Percentiles rank a stretch among this genome's conserved stretches.
Evolutionary conservation across 2,888 invertebrate genomes (phyloP).

Genomic region (Hirtodrosophila histrioides): DNA sequence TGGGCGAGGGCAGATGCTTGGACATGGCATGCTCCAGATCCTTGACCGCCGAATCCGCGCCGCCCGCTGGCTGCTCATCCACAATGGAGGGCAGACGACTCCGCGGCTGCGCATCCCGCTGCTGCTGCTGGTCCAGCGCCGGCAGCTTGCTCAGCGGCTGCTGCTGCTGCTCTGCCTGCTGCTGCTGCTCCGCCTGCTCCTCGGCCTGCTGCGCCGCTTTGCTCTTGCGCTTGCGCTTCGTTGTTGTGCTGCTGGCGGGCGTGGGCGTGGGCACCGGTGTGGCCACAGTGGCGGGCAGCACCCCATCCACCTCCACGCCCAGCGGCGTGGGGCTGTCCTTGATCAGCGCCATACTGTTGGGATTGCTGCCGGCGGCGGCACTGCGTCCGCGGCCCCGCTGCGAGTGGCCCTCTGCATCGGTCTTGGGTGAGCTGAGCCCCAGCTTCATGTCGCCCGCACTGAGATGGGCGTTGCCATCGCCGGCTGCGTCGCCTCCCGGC

Average conservation of each 20-base stretch:
- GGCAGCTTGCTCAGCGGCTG: slow-evolving; percentile 75
- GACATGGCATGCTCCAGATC: slow-evolving; percentile 98
- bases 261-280: slow-evolving; percentile 61
- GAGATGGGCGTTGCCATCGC: slow-evolving; percentile 84
- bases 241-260: slow-evolving; percentile 40
- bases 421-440: slow-evolving; percentile 83
- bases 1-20: slow-evolving; percentile 92
- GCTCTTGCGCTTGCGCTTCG: slow-evolving; percentile 87
- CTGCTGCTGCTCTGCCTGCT: slow-evolving; percentile 76
- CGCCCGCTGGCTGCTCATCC: slow-evolving; percentile 76
- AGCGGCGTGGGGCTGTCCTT: slow-evolving; percentile 78
- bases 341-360: slow-evolving; percentile 74
- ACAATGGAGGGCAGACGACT: slow-evolving; percentile 83
- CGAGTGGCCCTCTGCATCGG: slow-evolving; percentile 81
- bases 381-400: slow-evolving; percentile 78
- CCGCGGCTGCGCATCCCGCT: slow-evolving; percentile 62
- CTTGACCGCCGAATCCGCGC: slow-evolving; percentile 85
- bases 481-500: slow-evolving; percentile 91
- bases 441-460: slow-evolving; percentile 81
- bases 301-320: slow-evolving; percentile 72
- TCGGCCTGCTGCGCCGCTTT: slow-evolving; percentile 84
- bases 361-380: slow-evolving; percentile 70
- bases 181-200: slow-evolving; percentile 73
- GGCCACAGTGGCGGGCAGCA: slow-evolving; percentile 70
- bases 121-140: slow-evolving; percentile 81